These are phyloP conservation scores for Pangasius sanitwongsei DNA, from an alignment of 2,797 vertebrate genomes.

Conservation along the genomic window DNA sequence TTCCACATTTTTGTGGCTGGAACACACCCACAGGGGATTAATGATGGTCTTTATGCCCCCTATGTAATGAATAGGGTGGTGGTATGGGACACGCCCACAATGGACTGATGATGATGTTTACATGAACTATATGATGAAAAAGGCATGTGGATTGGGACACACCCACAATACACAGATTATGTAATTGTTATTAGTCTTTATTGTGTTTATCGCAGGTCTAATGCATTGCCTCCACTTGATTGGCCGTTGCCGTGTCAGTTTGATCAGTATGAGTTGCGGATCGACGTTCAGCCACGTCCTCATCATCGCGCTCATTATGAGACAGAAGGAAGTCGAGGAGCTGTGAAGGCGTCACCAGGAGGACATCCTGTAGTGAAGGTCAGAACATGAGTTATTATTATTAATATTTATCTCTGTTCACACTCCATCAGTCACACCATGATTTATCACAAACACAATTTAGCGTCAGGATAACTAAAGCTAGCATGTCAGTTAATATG, in stretches of 20 bases:
- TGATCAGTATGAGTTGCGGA: slow-evolving; percentile 87
- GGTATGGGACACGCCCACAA: neutral
- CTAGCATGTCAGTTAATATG: neutral
- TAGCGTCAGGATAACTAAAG: neutral
- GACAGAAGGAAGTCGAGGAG: slow-evolving; percentile 90
- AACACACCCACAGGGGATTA: neutral
- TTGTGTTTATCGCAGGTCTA: slow-evolving; percentile 74
- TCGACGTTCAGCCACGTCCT: slow-evolving; percentile 89
- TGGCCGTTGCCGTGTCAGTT: slow-evolving; percentile 91
- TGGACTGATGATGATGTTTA: neutral
- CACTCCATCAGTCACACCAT: neutral
- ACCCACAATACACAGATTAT: neutral
- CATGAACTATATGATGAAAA: neutral
- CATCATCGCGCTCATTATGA: slow-evolving; percentile 93
- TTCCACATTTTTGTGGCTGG: neutral
- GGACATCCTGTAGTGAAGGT: slow-evolving; percentile 91
- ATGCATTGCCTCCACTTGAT: slow-evolving; percentile 87
- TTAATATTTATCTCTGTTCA: neutral
- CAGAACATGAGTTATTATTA: slow-evolving; percentile 36
- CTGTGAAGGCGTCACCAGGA: slow-evolving; percentile 85
- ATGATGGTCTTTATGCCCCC: neutral
- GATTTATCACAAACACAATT: neutral
- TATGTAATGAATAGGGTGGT: neutral
- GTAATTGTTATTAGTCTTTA: neutral
- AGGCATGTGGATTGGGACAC: neutral